Base-by-base conservation (phyloP, 2,797 vertebrate species). In the Danio aesculapii region DNA sequence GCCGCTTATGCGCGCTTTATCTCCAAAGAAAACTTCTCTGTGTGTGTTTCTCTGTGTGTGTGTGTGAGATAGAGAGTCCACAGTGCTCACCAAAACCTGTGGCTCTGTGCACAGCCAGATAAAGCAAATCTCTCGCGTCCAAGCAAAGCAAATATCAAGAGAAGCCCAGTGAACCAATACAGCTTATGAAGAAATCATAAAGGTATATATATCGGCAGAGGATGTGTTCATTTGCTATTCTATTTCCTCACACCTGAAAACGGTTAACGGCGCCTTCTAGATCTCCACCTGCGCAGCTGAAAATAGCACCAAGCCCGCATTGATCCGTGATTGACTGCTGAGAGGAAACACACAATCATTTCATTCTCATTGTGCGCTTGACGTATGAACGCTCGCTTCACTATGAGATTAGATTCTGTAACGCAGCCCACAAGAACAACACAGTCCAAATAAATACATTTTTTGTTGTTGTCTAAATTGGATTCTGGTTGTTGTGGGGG, bases 291-390 rank as follows among this genome's bases (percentile, higher is more conserved):
- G 76, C 49, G 67, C 66, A 55, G 68, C n/a, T 50, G 70, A 53
- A 58, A 71, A 59, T 16, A 80, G 79, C 7, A 44, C 10, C 79
- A 86, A 71, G 84, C 1, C 59, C 16, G 72, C 82, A 90, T 84
- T 84, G 81, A 86, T 87, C 70, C 39, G 57, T 85, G 66, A 87
- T 84, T 77, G 84, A 84, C 81, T 81, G 69, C 49, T 75, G 57
- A 76, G 67, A 68, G 82, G 47, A 67, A 84, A 80, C n/a, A 43
- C 66, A 61, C 76, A 84, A 80, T 78, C 72, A 83, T 84, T 88
- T 86, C n/a, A 73, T 83, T 67, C 78, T 79, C 81, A 77, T 81
- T 30, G 83, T 39, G 71, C 13, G 68, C 49, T 13, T 81, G 83
- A 85, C 63, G 21, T 39, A 77, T 62, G 78, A 58, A 79, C 44